Base-by-base conservation (phyloP, 1,140 invertebrate species). In the Apis florea region DNA sequence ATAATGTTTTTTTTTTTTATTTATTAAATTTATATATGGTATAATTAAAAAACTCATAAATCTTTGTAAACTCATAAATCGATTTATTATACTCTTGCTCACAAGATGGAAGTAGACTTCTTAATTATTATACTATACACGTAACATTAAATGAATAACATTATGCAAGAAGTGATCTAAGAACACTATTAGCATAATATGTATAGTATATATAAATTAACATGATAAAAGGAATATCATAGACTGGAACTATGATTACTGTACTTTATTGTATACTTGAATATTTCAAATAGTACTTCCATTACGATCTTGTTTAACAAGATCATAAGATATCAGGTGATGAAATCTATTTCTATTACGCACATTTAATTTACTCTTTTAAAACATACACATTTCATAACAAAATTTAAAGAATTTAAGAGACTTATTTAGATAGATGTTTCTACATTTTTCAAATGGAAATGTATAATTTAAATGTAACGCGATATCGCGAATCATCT, bases 161-260 rank as follows among this genome's bases (percentile, higher is more conserved):
- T 72, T 70, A 47, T 63, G 71, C 76, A 78, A 86, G 5, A 58
- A 40, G 75, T 83, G 82, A 67, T 83, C 74, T 54, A 74, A 61
- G 12, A 76, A 83, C 64, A 83, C 56, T 85, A 83, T 76, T 56
- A 74, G 63, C 26, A 63, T 86, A 85, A 66, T 63, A 51, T 82
- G 47, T 77, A 82, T 58, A 74, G 70, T 54, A 53, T 2, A 21
- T 67, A 64, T 40, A 31, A 71, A 76, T 73, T 64, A 59, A 47
- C 24, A 77, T 63, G 56, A 68, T n/a, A 31, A 66, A 64, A 19
- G 12, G 6, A 24, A 63, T 40, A 56, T 64, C 63, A 61, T 82
- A 82, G 54, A 75, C 79, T 75, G 61, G 61, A 21, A 81, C 63
- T 75, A 74, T 66, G 79, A 58, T 73, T 54, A 9, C 31, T 40